phyloP scores from a whole-genome alignment of 1,140 invertebrate species.

The Phymorhynchus buccinoides region DNA sequence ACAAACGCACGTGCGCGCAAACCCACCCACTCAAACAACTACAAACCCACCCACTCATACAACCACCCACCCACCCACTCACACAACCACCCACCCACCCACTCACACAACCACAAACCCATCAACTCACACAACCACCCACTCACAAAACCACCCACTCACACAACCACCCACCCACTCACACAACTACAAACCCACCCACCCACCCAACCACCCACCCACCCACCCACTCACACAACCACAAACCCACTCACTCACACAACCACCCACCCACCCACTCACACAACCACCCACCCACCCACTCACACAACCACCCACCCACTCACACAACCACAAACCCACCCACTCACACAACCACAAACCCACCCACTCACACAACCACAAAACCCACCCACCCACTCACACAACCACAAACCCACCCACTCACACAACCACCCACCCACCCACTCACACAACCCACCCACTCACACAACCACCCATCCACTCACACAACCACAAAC shows the following conservation, averaged over 20 bases:
- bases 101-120: background rate
- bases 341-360: background rate
- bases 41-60: background rate
- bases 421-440: background rate
- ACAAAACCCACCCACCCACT: background rate
- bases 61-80: background rate
- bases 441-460: slow-evolving; percentile 2
- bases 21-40: background rate
- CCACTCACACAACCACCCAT: too few species aligned
- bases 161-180: background rate
- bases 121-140: background rate
- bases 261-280: background rate
- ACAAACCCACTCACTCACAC: background rate
- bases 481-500: too few species aligned
- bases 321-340: too few species aligned
- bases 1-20: background rate
- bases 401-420: background rate
- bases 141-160: background rate
- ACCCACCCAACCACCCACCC: background rate
- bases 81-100: background rate
- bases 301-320: too few species aligned
- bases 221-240: background rate
- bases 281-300: background rate
- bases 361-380: slow-evolving; percentile 3
- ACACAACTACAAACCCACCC: background rate